phyloP scores from a whole-genome alignment of 2,797 vertebrate species.

The Hydrophis major region DNA sequence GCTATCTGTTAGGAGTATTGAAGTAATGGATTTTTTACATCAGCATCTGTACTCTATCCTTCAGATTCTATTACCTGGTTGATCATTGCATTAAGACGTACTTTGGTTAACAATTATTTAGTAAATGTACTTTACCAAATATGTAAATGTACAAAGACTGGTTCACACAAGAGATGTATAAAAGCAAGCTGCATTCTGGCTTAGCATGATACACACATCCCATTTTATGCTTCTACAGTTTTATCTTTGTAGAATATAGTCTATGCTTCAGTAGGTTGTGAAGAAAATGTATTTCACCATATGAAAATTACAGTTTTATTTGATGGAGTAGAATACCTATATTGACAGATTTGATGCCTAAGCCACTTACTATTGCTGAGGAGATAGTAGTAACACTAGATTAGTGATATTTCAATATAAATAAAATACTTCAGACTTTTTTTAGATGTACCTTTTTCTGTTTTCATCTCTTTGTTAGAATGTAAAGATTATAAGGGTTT shows the following conservation, averaged over 20 bases:
- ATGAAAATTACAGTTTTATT: conserved; percentile 25
- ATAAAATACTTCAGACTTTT: conserved; percentile 16
- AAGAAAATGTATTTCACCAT: conserved; percentile 22
- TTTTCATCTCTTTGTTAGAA: conserved; percentile 52
- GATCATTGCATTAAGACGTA: neutral
- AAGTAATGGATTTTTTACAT: neutral
- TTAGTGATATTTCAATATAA: conserved; percentile 14
- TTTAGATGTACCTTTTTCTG: conserved; percentile 36
- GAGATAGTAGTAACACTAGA: conserved; percentile 21
- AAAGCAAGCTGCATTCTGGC: neutral
- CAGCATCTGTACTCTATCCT: neutral
- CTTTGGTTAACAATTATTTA: neutral
- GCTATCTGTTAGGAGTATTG: neutral
- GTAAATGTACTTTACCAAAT: neutral
- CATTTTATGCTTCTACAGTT: neutral
- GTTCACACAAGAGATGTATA: neutral
- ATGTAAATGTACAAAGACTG: neutral
- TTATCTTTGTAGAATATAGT: neutral
- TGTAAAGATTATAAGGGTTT: neutral
- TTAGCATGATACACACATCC: neutral
- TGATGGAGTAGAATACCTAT: conserved; percentile 7
- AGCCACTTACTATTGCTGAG: conserved; percentile 8
- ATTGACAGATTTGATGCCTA: conserved; percentile 40
- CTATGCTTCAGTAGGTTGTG: neutral
- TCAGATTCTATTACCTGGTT: neutral